A percentile compares a stretch with the other conserved stretches of the same genome.
Evolutionary conservation across 2,888 invertebrate genomes (phyloP).

Genomic region (Dicyrtomina minuta): DNA sequence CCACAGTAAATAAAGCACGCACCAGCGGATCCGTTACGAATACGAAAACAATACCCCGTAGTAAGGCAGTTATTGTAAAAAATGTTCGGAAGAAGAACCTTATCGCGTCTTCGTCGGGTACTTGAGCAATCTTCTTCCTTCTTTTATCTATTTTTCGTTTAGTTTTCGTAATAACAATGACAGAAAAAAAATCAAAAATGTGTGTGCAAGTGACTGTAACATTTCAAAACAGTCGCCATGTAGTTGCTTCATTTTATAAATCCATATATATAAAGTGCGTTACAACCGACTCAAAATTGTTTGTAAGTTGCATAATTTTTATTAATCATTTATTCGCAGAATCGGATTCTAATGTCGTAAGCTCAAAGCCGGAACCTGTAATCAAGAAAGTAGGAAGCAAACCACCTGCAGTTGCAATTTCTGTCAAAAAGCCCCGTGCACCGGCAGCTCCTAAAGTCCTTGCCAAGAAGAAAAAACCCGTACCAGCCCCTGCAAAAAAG

Average conservation of each 20-base stretch:
- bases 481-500: background rate
- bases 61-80: slow-evolving; percentile 1
- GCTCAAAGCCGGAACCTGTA: background rate
- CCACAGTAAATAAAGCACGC: slow-evolving; percentile 9
- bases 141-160: too few relatives aligned
- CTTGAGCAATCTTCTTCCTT: too few relatives aligned
- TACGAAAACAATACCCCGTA: slow-evolving; percentile 23
- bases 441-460: slow-evolving; percentile 56
- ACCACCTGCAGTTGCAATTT: slow-evolving; percentile 20
- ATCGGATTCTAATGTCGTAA: slow-evolving; percentile 9
- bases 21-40: slow-evolving; percentile 28
- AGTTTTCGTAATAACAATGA: too few relatives aligned
- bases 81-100: slow-evolving; percentile 1
- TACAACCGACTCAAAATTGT: background rate
- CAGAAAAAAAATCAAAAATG: too few relatives aligned
- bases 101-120: slow-evolving; percentile 19
- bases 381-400: slow-evolving; percentile 33
- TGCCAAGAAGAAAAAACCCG: slow-evolving; percentile 40
- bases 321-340: background rate
- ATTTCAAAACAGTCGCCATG: too few relatives aligned
- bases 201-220: too few relatives aligned
- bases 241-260: background rate
- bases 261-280: background rate
- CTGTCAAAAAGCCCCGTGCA: slow-evolving; percentile 56
- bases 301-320: background rate